Conservation (phyloP, 2,888 invertebrate genomes). For the Clusia tigrina region DNA sequence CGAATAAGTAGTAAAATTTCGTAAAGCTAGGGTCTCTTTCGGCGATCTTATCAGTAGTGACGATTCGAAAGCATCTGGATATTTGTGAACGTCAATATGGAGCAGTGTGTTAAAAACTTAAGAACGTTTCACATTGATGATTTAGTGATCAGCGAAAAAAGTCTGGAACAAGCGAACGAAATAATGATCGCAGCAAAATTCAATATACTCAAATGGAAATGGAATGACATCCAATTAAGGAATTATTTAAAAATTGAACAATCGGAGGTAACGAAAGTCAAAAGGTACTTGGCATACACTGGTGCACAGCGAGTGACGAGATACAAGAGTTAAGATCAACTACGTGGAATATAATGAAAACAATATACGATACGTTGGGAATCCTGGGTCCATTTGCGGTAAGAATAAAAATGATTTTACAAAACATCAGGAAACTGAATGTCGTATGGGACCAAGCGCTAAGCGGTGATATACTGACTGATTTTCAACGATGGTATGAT, state of each 20-base stretch:
- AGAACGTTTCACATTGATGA: slow-evolving; percentile 31
- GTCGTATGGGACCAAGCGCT: slow-evolving; percentile 22
- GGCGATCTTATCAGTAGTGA: slow-evolving; percentile 33
- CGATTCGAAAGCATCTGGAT: slow-evolving; percentile 32
- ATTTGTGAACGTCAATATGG: slow-evolving; percentile 20
- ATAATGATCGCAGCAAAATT: slow-evolving; percentile 31
- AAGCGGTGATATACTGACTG: slow-evolving; percentile 19
- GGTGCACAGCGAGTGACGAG: slow-evolving; percentile 21
- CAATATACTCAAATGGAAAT: slow-evolving; percentile 34
- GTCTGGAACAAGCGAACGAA: slow-evolving; percentile 16
- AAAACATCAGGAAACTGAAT: no score
- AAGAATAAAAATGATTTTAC: slow-evolving; percentile 30
- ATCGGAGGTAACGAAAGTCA: slow-evolving; percentile 3
- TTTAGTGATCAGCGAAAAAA: slow-evolving; percentile 29
- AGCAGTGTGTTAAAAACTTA: slow-evolving; percentile 25
- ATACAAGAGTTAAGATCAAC: slow-evolving; percentile 13
- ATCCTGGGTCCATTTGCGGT: slow-evolving; percentile 23
- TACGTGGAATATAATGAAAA: slow-evolving; percentile 27
- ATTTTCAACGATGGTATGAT: no score
- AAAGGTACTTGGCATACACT: slow-evolving; percentile 30
- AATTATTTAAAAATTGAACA: no score
- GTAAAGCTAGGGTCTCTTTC: slow-evolving; percentile 17
- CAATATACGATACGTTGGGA: slow-evolving; percentile 29
- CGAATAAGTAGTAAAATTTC: no score
- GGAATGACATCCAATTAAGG: no score